Conservation (phyloP, 2,113 vertebrate species). For the Abramis brama region DNA sequence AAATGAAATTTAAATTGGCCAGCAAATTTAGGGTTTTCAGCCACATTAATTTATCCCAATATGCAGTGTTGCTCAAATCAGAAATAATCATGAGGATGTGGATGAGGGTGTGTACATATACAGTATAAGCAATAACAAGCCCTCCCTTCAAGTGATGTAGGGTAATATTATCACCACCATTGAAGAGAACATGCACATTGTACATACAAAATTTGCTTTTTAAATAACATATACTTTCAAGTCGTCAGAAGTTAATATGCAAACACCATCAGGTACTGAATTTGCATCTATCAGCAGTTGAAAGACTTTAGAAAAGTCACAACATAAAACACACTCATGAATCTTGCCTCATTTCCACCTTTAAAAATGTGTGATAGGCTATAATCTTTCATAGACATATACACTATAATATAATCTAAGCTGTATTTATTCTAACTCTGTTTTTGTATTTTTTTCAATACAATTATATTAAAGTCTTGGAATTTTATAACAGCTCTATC, state of each 20-base stretch:
- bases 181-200: slow-evolving; percentile 57
- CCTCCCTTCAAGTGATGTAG: slow-evolving; percentile 29
- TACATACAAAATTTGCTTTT: slow-evolving; percentile 49
- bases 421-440: slow-evolving; percentile 39
- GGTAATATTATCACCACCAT: neutral
- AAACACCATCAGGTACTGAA: slow-evolving; percentile 39
- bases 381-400: slow-evolving; percentile 48
- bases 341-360: slow-evolving; percentile 19
- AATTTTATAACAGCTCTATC: slow-evolving; percentile 56
- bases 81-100: neutral
- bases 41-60: neutral
- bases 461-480: slow-evolving; percentile 55
- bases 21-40: neutral
- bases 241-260: slow-evolving; percentile 37
- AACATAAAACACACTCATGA: slow-evolving; percentile 48
- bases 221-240: slow-evolving; percentile 44
- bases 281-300: slow-evolving; percentile 54
- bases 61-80: neutral
- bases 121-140: slow-evolving; percentile 20
- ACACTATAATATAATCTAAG: slow-evolving; percentile 44
- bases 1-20: neutral
- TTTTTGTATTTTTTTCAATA: slow-evolving; percentile 42
- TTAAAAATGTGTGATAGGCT: slow-evolving; percentile 5
- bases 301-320: slow-evolving; percentile 40
- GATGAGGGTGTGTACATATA: neutral